These are phyloP conservation scores for Drosophila siamana DNA, from an alignment of 2,888 invertebrate genomes.

Conservation along the genomic window DNA sequence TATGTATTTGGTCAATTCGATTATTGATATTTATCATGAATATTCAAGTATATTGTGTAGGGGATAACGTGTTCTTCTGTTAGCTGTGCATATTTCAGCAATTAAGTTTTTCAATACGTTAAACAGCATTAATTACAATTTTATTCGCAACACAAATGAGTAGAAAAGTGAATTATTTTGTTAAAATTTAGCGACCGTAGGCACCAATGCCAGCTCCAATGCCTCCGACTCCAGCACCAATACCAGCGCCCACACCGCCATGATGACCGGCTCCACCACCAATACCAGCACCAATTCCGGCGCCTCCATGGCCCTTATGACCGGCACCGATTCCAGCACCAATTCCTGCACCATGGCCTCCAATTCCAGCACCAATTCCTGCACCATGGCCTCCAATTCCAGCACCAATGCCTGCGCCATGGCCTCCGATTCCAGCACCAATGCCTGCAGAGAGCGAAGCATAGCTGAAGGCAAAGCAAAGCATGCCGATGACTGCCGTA, in stretches of 20 bases:
- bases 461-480: slow-evolving; percentile 40
- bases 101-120: too few species aligned
- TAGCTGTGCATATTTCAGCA: too few species aligned
- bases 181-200: neutral
- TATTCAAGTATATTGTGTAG: too few species aligned
- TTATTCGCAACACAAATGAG: too few species aligned
- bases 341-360: neutral
- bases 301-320: neutral
- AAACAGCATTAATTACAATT: too few species aligned
- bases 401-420: slow-evolving; percentile 1
- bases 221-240: neutral
- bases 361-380: neutral
- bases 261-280: neutral
- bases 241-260: neutral
- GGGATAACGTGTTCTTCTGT: too few species aligned
- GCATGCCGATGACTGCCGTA: slow-evolving; percentile 33
- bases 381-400: neutral
- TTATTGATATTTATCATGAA: too few species aligned
- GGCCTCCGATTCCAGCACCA: slow-evolving; percentile 1
- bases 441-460: slow-evolving; percentile 22
- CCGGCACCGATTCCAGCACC: slow-evolving; percentile 10
- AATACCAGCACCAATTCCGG: neutral
- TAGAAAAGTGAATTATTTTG: too few species aligned
- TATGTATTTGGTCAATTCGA: too few species aligned
- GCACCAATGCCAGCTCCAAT: neutral